phyloP scores from a whole-genome alignment of 1,140 invertebrate genomes.

The Condylostylus longicornis region DNA sequence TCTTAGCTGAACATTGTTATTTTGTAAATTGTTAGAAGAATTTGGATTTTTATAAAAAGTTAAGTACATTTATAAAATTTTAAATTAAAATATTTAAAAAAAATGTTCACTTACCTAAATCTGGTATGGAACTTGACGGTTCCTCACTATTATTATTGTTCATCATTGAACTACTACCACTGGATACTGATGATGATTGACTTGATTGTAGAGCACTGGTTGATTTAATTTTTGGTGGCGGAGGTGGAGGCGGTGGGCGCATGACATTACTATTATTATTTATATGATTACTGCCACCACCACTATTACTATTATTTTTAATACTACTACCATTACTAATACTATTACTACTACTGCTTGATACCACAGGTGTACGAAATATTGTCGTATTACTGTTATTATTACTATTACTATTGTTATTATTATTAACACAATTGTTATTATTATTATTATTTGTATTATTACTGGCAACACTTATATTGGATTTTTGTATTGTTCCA shows the following conservation, averaged over 20 bases:
- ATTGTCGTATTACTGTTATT: too few species aligned
- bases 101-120: constrained; percentile 67
- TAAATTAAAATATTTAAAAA: too few species aligned
- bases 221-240: constrained; percentile 36
- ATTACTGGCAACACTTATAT: not conserved
- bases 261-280: constrained; percentile 25
- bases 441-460: too few species aligned
- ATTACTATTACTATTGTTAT: not conserved
- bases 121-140: constrained; percentile 67
- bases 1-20: too few species aligned
- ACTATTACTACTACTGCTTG: constrained; percentile 19
- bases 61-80: too few species aligned
- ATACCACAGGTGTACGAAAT: constrained; percentile 29
- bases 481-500: not conserved
- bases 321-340: constrained; percentile 4
- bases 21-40: too few species aligned
- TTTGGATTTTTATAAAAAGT: too few species aligned
- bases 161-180: not conserved
- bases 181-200: constrained; percentile 3
- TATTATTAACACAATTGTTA: too few species aligned
- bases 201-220: constrained; percentile 17
- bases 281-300: constrained; percentile 9
- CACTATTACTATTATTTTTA: constrained; percentile 2
- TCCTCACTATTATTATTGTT: constrained; percentile 41
- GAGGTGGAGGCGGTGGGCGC: constrained; percentile 41